Evolutionary conservation across 2,113 vertebrate genomes (phyloP).

Genomic region (Egretta garzetta): DNA sequence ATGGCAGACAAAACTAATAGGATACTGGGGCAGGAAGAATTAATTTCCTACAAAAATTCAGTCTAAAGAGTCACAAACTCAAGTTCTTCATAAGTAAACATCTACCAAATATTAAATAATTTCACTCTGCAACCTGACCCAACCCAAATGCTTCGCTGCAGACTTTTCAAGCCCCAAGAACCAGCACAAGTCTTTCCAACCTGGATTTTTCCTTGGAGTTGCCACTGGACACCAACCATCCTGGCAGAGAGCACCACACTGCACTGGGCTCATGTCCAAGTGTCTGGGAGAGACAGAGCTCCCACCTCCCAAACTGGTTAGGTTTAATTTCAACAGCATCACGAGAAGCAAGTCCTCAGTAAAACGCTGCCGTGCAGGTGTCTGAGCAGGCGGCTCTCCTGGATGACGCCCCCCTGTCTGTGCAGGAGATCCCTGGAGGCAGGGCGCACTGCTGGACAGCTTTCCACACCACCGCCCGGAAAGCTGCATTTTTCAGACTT

Average conservation of each 20-base stretch:
- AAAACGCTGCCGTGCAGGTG: background rate
- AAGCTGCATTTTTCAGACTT: background rate
- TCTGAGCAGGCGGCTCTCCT: background rate
- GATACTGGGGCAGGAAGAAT: background rate
- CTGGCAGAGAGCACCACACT: background rate
- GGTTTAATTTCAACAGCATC: background rate
- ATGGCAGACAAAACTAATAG: background rate
- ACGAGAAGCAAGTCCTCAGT: background rate
- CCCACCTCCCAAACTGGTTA: fast-evolving
- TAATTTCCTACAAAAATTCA: background rate
- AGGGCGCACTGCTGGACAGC: fast-evolving
- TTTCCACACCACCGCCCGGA: background rate
- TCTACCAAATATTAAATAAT: background rate
- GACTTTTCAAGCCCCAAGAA: background rate
- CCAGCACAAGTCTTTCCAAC: background rate
- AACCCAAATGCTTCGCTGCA: background rate
- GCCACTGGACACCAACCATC: background rate
- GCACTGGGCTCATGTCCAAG: fast-evolving
- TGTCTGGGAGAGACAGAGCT: background rate
- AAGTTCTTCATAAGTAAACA: background rate
- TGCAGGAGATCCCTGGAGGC: background rate
- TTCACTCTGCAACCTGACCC: background rate
- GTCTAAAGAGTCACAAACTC: background rate
- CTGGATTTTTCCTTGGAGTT: conserved; percentile 1
- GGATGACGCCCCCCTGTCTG: background rate